Base-by-base conservation (phyloP, 2,888 invertebrate species). In the Nomada hirtipes region DNA sequence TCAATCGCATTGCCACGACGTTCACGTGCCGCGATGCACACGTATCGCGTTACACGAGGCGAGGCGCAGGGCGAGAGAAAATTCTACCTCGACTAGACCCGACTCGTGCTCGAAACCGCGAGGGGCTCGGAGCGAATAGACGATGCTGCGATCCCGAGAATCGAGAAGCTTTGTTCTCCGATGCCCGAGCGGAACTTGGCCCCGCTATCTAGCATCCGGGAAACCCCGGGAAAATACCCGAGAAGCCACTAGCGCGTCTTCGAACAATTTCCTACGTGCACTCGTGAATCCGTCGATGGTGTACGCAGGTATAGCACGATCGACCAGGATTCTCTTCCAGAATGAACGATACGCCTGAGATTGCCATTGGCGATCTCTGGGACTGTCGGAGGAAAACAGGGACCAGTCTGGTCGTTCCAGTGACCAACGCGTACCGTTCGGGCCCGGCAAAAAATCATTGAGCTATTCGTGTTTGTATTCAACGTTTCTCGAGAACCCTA, bases 1-100 rank as follows among this genome's bases (percentile, higher is more conserved):
- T 83, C 75, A 83, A 83, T 85, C 83, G 76, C 83, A 83, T 83
- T 73, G 64, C 78, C 72, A 83, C 18, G 26, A 55, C 60, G 69
- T 77, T 77, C 83, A 77, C 84, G 84, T 80, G 68, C 68, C 50
- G 20, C 68, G 60, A 23, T 52, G 71, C 76, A 42, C 68, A n/a
- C 69, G 47, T 63, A 79, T 82, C 82, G 76, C 63, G 59, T 72
- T 72, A 74, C 64, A 15, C 57, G 57, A 55, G 15, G 29, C 18
- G 47, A 44, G 23, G 57, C 29, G n/a, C 50, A 15, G 13, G 26
- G 29, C 23, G 18, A 36, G 47, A 29, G 76, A 44, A 57, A 63
- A 63, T 64, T 53, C 60, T 59, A 11, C n/a, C 15, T 18, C 18
- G 20, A 2, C 47, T n/a, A 15, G 23, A 20, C n/a, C 7, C 42